Conservation (phyloP, 2,888 invertebrate genomes). For the Allophyes oxyacanthae region DNA sequence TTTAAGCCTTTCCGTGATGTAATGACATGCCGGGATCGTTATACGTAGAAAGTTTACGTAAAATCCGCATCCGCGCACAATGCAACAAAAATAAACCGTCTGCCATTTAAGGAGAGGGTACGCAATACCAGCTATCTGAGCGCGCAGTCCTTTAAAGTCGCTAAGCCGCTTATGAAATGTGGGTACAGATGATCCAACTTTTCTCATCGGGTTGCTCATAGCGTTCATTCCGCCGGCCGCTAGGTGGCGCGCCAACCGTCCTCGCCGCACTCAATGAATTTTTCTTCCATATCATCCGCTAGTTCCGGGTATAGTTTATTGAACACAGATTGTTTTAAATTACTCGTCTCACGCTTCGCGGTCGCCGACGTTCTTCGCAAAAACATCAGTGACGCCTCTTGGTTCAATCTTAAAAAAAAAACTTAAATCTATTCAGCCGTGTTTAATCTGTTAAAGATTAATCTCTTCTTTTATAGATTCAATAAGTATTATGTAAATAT, state of each 20-base stretch:
- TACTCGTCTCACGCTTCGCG: constrained; percentile 48
- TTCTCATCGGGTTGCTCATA: constrained; percentile 75
- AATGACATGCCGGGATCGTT: constrained; percentile 57
- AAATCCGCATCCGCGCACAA: constrained; percentile 67
- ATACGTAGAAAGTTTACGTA: constrained; percentile 74
- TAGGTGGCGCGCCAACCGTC: constrained; percentile 34
- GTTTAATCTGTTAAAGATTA: constrained; percentile 35
- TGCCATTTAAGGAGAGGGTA: constrained; percentile 74
- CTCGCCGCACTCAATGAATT: constrained; percentile 51
- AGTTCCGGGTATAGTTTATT: constrained; percentile 61
- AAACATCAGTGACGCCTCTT: constrained; percentile 32
- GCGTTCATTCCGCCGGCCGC: constrained; percentile 39
- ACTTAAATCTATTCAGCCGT: constrained; percentile 32
- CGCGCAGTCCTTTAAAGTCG: constrained; percentile 79
- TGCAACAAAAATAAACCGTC: constrained; percentile 79
- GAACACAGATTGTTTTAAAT: constrained; percentile 47
- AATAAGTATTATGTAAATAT: constrained; percentile 36
- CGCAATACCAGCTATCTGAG: constrained; percentile 76
- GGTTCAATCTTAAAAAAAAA: constrained; percentile 35
- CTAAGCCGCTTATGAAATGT: constrained; percentile 83
- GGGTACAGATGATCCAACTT: constrained; percentile 70
- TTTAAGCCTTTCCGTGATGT: constrained; percentile 54
- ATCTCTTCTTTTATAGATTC: constrained; percentile 39
- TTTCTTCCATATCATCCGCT: constrained; percentile 56
- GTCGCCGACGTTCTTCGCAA: constrained; percentile 28